Percentiles rank a stretch among this genome's conserved stretches.
Evolutionary conservation across 92 coral and sea anemone genomes (phyloP).

Genomic region (Palythoa grandis): DNA sequence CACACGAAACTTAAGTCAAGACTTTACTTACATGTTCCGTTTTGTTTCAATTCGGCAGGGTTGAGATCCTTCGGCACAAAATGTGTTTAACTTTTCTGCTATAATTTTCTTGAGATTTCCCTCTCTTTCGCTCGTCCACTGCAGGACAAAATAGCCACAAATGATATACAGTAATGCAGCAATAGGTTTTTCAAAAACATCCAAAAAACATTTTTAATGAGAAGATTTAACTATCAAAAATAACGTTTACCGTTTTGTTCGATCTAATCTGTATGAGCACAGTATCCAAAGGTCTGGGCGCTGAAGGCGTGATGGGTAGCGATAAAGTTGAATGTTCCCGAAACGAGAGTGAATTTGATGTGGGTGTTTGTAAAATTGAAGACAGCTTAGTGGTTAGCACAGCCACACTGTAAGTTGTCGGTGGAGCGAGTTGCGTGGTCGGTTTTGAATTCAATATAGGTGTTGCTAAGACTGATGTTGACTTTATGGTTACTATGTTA

Average conservation of each 20-base stretch:
- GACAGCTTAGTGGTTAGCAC: not conserved
- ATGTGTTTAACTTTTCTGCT: too few species aligned
- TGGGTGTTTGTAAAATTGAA: not conserved
- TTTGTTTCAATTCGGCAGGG: too few species aligned
- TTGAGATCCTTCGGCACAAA: too few species aligned
- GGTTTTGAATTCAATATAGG: not conserved
- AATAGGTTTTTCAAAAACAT: too few species aligned
- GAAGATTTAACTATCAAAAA: not conserved
- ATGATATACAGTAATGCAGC: too few species aligned
- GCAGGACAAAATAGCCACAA: too few species aligned
- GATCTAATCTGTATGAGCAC: constrained; percentile 1
- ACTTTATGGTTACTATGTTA: not conserved
- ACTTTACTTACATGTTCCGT: too few species aligned
- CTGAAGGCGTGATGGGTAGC: constrained; percentile 8
- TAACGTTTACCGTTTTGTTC: constrained; percentile 17
- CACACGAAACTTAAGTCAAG: too few species aligned
- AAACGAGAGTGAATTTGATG: not conserved
- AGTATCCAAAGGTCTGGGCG: not conserved
- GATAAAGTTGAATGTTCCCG: not conserved
- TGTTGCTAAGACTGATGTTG: not conserved
- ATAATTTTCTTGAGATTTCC: too few species aligned
- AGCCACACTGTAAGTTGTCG: not conserved
- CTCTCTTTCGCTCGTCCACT: too few species aligned
- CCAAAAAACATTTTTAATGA: too few species aligned
- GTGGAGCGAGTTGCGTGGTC: not conserved